These are phyloP conservation scores for Coptodon rendalli DNA, from an alignment of 2,113 vertebrate genomes.

Conservation along the genomic window DNA sequence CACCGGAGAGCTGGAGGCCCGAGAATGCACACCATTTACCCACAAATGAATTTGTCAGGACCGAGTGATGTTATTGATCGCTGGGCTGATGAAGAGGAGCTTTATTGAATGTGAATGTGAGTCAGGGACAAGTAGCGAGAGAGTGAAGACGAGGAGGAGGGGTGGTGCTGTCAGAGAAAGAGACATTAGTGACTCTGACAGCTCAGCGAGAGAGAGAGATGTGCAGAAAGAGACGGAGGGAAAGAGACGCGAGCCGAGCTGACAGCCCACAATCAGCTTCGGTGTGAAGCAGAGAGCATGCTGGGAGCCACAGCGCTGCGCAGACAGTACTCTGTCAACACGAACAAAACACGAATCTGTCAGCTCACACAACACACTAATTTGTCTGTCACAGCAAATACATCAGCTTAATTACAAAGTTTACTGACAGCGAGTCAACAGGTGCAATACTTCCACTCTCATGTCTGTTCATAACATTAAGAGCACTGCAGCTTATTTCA, in stretches of 20 bases:
- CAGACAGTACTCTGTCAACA: conserved; percentile 15
- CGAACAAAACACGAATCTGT: conserved; percentile 7
- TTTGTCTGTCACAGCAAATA: conserved; percentile 38
- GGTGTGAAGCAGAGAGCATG: conserved; percentile 36
- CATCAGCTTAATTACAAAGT: conserved; percentile 25
- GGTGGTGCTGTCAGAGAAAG: not conserved
- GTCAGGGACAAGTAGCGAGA: not conserved
- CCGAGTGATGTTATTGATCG: conserved; percentile 27
- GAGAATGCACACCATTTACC: conserved; percentile 27
- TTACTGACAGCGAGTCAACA: not conserved
- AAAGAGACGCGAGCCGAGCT: conserved; percentile 12
- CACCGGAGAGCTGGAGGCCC: not conserved
- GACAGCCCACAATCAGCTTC: conserved; percentile 44
- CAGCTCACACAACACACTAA: not conserved
- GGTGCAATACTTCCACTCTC: not conserved
- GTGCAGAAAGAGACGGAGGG: not conserved
- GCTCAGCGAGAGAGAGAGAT: not conserved
- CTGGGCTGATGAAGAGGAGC: conserved; percentile 16
- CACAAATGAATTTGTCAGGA: conserved; percentile 51
- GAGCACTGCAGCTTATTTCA: not conserved
- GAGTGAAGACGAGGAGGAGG: not conserved
- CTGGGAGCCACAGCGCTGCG: conserved; percentile 6
- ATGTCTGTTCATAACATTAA: not conserved
- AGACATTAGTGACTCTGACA: conserved; percentile 40
- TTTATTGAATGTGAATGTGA: conserved; percentile 18